Percentiles rank a stretch among this genome's conserved stretches.
Evolutionary conservation across 2,113 vertebrate species (phyloP).

Genomic region (Bufo gargarizans): DNA sequence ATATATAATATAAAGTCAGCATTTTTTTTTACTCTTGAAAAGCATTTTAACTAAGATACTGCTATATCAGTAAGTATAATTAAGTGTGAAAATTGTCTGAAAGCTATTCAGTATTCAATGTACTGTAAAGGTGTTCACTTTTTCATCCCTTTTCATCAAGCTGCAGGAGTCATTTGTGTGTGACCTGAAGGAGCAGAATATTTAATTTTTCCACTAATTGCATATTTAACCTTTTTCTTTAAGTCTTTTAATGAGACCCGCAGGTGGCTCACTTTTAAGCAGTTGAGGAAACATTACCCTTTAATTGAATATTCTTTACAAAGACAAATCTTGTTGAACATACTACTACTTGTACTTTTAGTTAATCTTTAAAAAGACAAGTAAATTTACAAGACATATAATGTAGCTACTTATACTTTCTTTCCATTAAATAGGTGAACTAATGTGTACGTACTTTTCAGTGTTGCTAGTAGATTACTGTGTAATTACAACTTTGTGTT

Average conservation of each 20-base stretch:
- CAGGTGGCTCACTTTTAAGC: constrained; percentile 42
- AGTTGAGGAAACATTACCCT: constrained; percentile 34
- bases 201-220: constrained; percentile 50
- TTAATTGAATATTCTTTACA: constrained; percentile 35
- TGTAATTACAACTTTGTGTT: too few relatives aligned
- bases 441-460: not conserved
- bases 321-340: constrained; percentile 11
- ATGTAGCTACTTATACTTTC: not conserved
- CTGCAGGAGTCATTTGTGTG: constrained; percentile 46
- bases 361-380: constrained; percentile 7
- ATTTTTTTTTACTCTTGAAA: constrained; percentile 36
- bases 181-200: constrained; percentile 53
- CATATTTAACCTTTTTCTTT: constrained; percentile 52
- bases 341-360: not conserved
- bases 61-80: constrained; percentile 43
- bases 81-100: constrained; percentile 46
- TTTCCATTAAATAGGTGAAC: not conserved
- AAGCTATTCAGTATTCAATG: constrained; percentile 50
- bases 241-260: constrained; percentile 40
- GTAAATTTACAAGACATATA: not conserved
- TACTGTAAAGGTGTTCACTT: constrained; percentile 50
- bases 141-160: constrained; percentile 50
- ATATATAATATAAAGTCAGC: not conserved
- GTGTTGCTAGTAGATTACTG: not conserved
- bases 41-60: constrained; percentile 38